Base-by-base conservation (phyloP, 2,888 invertebrate genomes). In the Scrobipalpa costella region DNA sequence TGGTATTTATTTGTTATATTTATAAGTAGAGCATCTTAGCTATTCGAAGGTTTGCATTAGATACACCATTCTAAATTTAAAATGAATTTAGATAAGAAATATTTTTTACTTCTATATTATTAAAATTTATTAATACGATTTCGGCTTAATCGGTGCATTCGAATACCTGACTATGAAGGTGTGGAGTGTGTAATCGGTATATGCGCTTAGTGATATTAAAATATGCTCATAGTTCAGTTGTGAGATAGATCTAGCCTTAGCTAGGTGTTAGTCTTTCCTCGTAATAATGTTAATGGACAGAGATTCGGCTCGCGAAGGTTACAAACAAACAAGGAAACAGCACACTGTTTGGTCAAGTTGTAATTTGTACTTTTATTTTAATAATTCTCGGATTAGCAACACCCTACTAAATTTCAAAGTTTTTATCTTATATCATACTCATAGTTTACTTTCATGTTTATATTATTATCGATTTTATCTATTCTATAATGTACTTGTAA, bases 171-270 rank as follows among this genome's bases (percentile, higher is more conserved):
- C 44, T 65, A 62, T 64, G 63, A 66, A 71, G 73, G 78, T 77
- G 62, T 73, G 73, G 72, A 76, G 66, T 73, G 74, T 75, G 73
- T 80, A 79, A 72, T 76, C 73, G 75, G 81, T 83, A 80, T 81
- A 83, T 83, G 79, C 82, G 89, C 88, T 89, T 89, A 90, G 89
- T 88, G 86, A 88, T 89, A 87, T 80, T 79, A 79, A 84, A 77
- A 73, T 84, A 86, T 84, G 90, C 90, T 90, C 89, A 90, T 90
- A 89, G 89, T 73, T 85, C 85, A 83, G 86, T 88, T 85, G 88
- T 88, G 89, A 86, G 84, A 83, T 90, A 90, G 85, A 82, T 80
- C 85, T 88, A 88, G 86, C 82, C 70, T 74, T 89, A 90, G 87
- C 88, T 88, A 87, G 88, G 76, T 79, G 77, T 81, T 88, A 87